Evolutionary conservation across 1,140 invertebrate species (phyloP), one percentile per base, ranked within the genome.

Genomic region (Centruroides sculpturatus): DNA sequence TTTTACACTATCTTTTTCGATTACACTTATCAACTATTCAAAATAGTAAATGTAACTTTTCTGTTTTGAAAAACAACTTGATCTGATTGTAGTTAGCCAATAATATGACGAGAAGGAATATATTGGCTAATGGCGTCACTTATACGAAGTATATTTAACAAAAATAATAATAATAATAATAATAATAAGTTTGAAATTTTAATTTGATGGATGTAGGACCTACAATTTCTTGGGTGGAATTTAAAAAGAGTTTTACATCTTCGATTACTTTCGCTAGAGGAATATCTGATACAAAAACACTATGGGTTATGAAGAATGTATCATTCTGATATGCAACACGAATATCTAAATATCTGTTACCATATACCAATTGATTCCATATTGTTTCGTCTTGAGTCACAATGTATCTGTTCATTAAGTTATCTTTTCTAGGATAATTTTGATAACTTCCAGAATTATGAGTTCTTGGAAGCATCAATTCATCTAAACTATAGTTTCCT

Each of bases 381-480:
- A 71, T 61, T 57, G 62, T 60, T 59, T 71, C 70, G 50, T 69
- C 71, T 56, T 71, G 70, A 55, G 54, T 63, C 35, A 49, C 50
- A 12, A 69, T n/a, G 53, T 59, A 62, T 54, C 59, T 64, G 48
- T 80, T 82, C 8, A 80, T 73, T 3, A 77, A 70, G 36, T 77
- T 79, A 65, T 76, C 78, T 0, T 76, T 74, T 0, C 79, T 68
- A 3, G 78, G 47, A 59, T 76, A 73, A n/a, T 72, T 67, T 13
- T 64, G 69, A 69, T 80, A 83, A 47, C 80, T 80, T 23, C 81
- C 83, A 2, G 82, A 82, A 69, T 85, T 85, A 68, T 85, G 83
- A 0, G 83, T 84, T 4, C 84, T 83, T 34, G 83, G 84, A 55
- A 85, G 75, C 67, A 85, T 75, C 3, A 84, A 65, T 7, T 76